Conservation (phyloP, 1,140 invertebrate genomes). For the Papilio aristodemus region DNA sequence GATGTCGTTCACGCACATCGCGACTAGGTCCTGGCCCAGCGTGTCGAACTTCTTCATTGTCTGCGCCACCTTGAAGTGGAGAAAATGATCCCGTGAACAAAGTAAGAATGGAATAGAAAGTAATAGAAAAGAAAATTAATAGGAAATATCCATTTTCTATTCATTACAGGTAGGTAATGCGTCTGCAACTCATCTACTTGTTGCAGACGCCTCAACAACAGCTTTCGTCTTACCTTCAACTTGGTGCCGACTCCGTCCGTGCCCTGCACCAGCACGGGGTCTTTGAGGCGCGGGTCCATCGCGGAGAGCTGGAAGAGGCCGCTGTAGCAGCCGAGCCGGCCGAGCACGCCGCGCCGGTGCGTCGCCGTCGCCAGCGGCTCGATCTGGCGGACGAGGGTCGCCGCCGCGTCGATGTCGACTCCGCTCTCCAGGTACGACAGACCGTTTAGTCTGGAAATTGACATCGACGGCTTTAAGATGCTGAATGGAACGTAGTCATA, state of each 20-base stretch:
- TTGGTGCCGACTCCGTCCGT: constrained; percentile 98
- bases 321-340: constrained; percentile 94
- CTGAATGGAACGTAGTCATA: no score
- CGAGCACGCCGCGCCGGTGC: constrained; percentile 86
- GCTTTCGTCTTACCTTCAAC: constrained; percentile 86
- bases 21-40: constrained; percentile 97
- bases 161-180: no score
- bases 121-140: no score
- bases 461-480: background rate
- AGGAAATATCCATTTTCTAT: no score
- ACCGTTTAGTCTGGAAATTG: constrained; percentile 65
- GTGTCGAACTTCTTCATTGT: constrained; percentile 88
- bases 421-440: constrained; percentile 96
- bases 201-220: no score
- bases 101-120: no score
- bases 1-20: constrained; percentile 99
- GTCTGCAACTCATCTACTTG: no score
- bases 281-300: constrained; percentile 82
- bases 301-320: constrained; percentile 91
- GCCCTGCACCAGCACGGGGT: constrained; percentile 95
- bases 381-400: constrained; percentile 91
- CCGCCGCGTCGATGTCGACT: constrained; percentile 95
- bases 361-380: constrained; percentile 88
- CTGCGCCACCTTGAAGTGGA: constrained; percentile 87
- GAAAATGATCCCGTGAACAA: no score